Evolutionary conservation across 2,888 invertebrate genomes (phyloP).

Genomic region (Hirtodrosophila histrioides): DNA sequence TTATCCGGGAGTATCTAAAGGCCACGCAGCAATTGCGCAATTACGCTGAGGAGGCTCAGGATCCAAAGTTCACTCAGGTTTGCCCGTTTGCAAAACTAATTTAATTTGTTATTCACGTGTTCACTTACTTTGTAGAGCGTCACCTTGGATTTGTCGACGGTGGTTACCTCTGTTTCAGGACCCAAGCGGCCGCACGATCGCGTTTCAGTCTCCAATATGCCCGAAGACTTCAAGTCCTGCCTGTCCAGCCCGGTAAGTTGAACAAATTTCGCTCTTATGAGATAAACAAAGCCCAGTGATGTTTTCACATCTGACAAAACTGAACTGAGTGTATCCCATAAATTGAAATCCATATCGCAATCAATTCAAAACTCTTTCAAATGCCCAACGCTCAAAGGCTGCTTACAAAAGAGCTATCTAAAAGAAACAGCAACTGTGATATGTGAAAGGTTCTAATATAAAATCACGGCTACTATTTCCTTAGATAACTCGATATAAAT

Average conservation of each 20-base stretch:
- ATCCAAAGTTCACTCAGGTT: slow-evolving; percentile 92
- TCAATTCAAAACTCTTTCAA: not conserved
- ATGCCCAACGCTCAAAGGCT: slow-evolving; percentile 46
- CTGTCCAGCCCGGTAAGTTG: slow-evolving; percentile 93
- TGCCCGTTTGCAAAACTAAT: not conserved
- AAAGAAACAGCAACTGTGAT: slow-evolving; percentile 85
- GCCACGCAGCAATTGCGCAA: slow-evolving; percentile 93
- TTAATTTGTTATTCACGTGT: not conserved
- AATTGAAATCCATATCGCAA: slow-evolving; percentile 71
- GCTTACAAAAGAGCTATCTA: slow-evolving; percentile 85
- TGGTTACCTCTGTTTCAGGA: slow-evolving; percentile 97
- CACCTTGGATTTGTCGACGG: slow-evolving; percentile 92
- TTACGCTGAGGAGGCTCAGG: slow-evolving; percentile 89
- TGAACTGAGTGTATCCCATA: slow-evolving; percentile 84
- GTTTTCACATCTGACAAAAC: slow-evolving; percentile 78
- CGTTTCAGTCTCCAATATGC: slow-evolving; percentile 95
- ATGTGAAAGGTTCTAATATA: slow-evolving; percentile 69
- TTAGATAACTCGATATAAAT: slow-evolving; percentile 84
- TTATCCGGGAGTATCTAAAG: slow-evolving; percentile 92
- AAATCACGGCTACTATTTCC: slow-evolving; percentile 85
- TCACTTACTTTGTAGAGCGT: slow-evolving; percentile 62
- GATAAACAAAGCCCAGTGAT: slow-evolving; percentile 85
- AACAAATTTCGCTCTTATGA: slow-evolving; percentile 76
- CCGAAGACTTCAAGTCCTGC: slow-evolving; percentile 93
- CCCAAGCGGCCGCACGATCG: slow-evolving; percentile 99